Evolutionary conservation across 1,140 invertebrate species (phyloP), one percentile per base, ranked within the genome.

Genomic region (Leptinotarsa undecemlineata): DNA sequence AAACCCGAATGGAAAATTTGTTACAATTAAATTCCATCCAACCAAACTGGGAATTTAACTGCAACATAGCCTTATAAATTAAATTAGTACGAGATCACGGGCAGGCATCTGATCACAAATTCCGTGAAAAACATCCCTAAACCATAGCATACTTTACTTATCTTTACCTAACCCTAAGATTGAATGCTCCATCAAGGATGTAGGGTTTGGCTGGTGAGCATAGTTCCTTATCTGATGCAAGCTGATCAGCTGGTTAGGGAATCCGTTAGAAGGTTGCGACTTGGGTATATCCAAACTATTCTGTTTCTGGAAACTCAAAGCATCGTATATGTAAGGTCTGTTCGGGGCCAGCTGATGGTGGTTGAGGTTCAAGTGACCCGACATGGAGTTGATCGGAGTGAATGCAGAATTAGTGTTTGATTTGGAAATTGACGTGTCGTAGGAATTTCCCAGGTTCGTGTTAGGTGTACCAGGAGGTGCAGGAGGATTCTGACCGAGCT

Each of bases 191-290:
- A 88, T 88, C 77, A 85, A 85, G 74, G 87, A 87, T 74, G 87
- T 87, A 23, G 86, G 86, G 84, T 88, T 90, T 6, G 95, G 95
- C 84, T 97, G 95, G 85, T 96, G 95, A 75, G 96, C 95, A 87
- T 98, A 98, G 85, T 98, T 99, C 81, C 96, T 91, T 81, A 98
- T 98, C 87, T 98, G 96, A 86, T 98, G 96, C 71, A 99, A 88
- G 76, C 96, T 97, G 82, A 98, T 96, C 80, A 98, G 89, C 85
- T 98, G 96, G 85, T 97, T 98, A 67, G 96, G 96, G 85, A 96
- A 97, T 74, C 91, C 91, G 81, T 92, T 94, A 73, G 91, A 88
- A 19, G 82, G 84, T 69, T 83, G 85, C 33, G 76, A 84, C 80
- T 77, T 87, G 80, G 82, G 86, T 76, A 84, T 67, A 79, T 85